Base-by-base conservation (phyloP, 2,797 vertebrate species). In the Esox masquinongy region DNA sequence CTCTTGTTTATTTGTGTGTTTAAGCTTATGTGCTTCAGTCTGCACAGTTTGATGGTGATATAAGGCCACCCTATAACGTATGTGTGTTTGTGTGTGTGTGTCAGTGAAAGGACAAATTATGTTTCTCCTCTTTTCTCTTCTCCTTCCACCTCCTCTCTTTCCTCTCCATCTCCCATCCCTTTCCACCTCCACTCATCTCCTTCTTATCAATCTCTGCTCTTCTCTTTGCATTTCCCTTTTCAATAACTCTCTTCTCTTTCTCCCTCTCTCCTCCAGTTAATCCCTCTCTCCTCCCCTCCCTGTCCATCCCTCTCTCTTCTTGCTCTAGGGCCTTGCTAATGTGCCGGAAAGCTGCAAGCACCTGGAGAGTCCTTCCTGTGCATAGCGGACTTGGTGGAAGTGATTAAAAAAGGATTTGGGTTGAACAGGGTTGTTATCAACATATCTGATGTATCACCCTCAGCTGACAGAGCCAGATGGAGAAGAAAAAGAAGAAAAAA, bases 401-500 rank as follows among this genome's bases (percentile, higher is more conserved):
- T 87, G 91, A 92, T 92, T 92, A 93, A 90, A 92, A 90, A 83
- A 81, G 85, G 87, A 90, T 91, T 92, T 87, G 84, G 79, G 83
- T 82, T 80, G 87, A 89, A 87, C 83, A 80, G 79, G 85, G 87
- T 86, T 92, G 91, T 93, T 92, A 93, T 93, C 91, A 84, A 86
- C 83, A 63, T 63, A 34, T 86, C 87, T 92, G 90, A 94, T 94
- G 92, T 92, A 94, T 92, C 85, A 78, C 87, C 79, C 72, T 66
- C 74, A 76, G 78, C 71, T 76, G 78, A 79, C 74, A 84, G 81
- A 80, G 75, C 69, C 74, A 71, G n/a, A 56, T 12, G 56, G 73
- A 59, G 76, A 71, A 77, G 85, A 84, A 82, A 3, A 24, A 5
- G 9, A 59, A 50, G 79, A 79, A 79, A 82, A 88, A 83, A 86